A percentile compares a stretch with the other conserved stretches of the same genome.
These are phyloP conservation scores for Rhynchopsitta pachyrhyncha DNA, from an alignment of 2,113 vertebrate genomes.

Conservation along the genomic window DNA sequence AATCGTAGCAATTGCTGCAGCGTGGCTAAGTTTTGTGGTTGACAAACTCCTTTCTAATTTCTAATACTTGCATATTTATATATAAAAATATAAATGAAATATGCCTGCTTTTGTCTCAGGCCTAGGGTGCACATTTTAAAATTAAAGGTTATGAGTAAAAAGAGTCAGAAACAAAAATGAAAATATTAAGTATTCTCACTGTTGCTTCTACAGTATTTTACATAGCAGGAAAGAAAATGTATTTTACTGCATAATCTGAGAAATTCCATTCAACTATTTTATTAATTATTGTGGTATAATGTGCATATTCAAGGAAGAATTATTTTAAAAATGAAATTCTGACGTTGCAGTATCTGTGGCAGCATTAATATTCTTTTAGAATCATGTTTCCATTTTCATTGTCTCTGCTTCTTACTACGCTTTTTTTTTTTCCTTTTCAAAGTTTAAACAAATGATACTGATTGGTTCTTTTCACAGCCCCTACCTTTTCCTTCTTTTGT, in stretches of 20 bases:
- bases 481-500: conserved; percentile 82
- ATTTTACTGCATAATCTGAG: not conserved
- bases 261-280: not conserved
- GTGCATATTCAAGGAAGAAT: not conserved
- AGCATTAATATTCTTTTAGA: not conserved
- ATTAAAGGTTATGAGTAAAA: not conserved
- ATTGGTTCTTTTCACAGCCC: not conserved
- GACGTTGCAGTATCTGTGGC: not conserved
- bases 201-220: not conserved
- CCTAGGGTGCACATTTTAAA: not conserved
- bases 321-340: not conserved
- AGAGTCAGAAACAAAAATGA: not conserved
- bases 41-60: not conserved
- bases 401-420: not conserved
- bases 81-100: not conserved
- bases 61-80: not conserved
- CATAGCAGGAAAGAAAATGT: not conserved
- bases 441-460: not conserved
- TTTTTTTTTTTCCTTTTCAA: not conserved
- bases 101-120: not conserved
- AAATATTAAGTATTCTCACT: not conserved
- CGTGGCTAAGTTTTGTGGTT: not conserved
- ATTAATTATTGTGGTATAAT: not conserved
- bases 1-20: not conserved
- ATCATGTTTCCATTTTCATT: not conserved